A percentile compares a stretch with the other conserved stretches of the same genome.
Conservation (phyloP, 2,888 invertebrate species). For the Epirrhoe tristata region DNA sequence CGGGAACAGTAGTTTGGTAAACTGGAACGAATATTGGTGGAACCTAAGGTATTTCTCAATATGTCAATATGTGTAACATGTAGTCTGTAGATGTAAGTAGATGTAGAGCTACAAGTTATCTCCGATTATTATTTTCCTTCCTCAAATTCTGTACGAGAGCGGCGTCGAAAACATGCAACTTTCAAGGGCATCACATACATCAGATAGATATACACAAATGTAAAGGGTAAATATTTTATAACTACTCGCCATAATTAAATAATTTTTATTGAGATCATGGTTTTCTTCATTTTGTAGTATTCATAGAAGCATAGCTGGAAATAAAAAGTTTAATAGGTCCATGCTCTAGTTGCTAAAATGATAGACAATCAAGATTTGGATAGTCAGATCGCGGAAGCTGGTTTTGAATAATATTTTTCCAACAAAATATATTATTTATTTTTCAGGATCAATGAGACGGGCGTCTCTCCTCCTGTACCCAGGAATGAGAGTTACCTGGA, state of each 20-base stretch:
- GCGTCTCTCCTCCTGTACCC: slow-evolving; percentile 87
- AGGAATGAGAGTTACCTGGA: slow-evolving; percentile 89
- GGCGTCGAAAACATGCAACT: background rate
- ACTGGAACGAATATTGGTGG: slow-evolving; percentile 82
- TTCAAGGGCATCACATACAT: background rate
- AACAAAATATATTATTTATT: background rate
- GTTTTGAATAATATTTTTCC: too few relatives aligned
- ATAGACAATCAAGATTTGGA: too few relatives aligned
- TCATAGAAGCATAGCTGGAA: too few relatives aligned
- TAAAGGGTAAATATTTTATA: background rate
- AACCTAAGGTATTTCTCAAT: slow-evolving; percentile 66
- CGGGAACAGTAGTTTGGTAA: slow-evolving; percentile 63
- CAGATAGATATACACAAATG: background rate
- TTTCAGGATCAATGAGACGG: slow-evolving; percentile 85
- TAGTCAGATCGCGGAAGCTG: too few relatives aligned
- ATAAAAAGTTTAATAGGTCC: too few relatives aligned
- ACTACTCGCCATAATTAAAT: background rate
- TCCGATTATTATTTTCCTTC: slow-evolving; percentile 33
- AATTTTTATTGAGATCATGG: too few relatives aligned
- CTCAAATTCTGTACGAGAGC: background rate
- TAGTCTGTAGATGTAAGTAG: too few relatives aligned
- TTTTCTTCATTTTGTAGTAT: too few relatives aligned
- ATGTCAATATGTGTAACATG: too few relatives aligned
- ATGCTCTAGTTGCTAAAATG: too few relatives aligned
- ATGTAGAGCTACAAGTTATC: background rate